A percentile compares a stretch with the other conserved stretches of the same genome.
These are phyloP conservation scores for Lepidurus arcticus DNA, from an alignment of 1,140 invertebrate species.

Conservation along the genomic window DNA sequence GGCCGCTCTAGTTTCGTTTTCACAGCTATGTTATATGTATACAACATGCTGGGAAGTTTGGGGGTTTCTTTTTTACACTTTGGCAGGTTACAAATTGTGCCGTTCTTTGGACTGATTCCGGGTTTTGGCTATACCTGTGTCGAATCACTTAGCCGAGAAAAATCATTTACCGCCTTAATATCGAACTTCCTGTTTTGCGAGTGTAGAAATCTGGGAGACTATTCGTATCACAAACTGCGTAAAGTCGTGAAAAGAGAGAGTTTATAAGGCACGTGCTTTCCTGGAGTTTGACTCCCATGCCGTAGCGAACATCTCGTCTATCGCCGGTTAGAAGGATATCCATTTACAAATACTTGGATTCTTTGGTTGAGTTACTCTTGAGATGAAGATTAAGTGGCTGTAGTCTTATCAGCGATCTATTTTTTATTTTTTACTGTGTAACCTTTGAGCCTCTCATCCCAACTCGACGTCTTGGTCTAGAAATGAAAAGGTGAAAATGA, in stretches of 20 bases:
- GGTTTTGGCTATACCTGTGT: not conserved
- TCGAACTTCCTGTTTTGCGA: not conserved
- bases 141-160: not conserved
- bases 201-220: not conserved
- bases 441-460: not conserved
- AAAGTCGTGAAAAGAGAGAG: slow-evolving; percentile 11
- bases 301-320: too few species aligned
- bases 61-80: not conserved
- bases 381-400: too few species aligned
- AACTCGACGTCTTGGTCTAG: not conserved
- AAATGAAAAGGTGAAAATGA: not conserved
- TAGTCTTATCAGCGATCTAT: too few species aligned
- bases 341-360: too few species aligned
- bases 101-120: slow-evolving; percentile 8
- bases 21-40: not conserved
- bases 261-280: not conserved
- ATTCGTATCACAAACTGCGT: not conserved
- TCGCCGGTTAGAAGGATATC: too few species aligned
- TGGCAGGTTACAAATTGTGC: not conserved
- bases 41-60: not conserved
- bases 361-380: too few species aligned
- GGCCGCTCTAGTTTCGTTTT: slow-evolving; percentile 12
- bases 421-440: too few species aligned
- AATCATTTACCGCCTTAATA: not conserved
- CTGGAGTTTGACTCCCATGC: too few species aligned